Conservation (phyloP, 2,888 invertebrate genomes). For the Hypomecis punctinalis region DNA sequence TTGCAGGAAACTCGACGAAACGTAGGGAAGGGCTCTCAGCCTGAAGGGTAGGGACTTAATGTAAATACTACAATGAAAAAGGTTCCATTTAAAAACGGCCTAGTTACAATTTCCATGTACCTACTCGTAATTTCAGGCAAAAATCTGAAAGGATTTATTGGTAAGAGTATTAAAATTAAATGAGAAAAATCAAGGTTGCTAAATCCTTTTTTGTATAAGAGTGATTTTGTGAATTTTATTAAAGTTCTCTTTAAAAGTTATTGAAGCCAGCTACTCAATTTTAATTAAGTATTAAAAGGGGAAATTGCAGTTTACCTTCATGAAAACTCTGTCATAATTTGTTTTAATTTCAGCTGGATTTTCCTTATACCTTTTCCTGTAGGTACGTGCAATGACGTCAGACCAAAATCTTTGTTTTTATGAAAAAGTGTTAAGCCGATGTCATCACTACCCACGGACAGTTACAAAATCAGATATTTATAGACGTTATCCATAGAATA, state of each 20-base stretch:
- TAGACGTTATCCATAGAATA: too few species aligned
- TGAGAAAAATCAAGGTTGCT: conserved; percentile 8
- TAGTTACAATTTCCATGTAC: conserved; percentile 23
- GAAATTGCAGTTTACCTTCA: background rate
- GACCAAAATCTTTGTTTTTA: too few species aligned
- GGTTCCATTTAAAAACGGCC: conserved; percentile 29
- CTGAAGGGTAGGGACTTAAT: conserved; percentile 26
- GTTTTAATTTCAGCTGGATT: background rate
- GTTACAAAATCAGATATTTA: too few species aligned
- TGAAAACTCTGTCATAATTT: background rate
- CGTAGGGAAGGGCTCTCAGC: conserved; percentile 35
- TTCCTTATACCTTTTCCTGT: too few species aligned
- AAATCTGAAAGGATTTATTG: conserved; percentile 28
- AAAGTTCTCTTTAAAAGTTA: conserved; percentile 14
- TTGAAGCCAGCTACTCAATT: conserved; percentile 9
- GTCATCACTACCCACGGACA: too few species aligned
- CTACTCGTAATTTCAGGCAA: conserved; percentile 18
- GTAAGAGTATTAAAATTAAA: conserved; percentile 27
- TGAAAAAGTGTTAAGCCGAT: too few species aligned
- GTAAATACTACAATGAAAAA: conserved; percentile 34
- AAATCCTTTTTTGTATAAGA: conserved; percentile 11
- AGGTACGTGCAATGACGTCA: background rate
- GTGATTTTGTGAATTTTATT: conserved; percentile 24
- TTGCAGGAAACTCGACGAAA: conserved; percentile 35
- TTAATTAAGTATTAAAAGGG: conserved; percentile 5